phyloP scores from a whole-genome alignment of 2,888 invertebrate species.

The Copidosoma aretas region DNA sequence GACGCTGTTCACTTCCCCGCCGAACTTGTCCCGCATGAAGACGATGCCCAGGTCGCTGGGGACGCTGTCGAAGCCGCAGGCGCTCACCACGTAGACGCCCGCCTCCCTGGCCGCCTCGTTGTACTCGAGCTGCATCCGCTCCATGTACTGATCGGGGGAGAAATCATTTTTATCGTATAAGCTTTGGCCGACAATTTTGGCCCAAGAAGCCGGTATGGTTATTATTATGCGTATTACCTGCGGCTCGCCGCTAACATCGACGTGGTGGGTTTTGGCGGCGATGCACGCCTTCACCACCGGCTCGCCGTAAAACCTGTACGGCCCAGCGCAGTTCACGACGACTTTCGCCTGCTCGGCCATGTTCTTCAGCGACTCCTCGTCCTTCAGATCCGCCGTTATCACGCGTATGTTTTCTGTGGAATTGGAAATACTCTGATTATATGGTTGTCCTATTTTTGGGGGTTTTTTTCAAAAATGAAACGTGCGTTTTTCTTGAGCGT shows the following conservation, averaged over 20 bases:
- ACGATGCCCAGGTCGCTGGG: conserved; percentile 86
- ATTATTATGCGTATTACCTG: conserved; percentile 64
- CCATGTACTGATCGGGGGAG: conserved; percentile 78
- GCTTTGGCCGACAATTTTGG: too few relatives aligned
- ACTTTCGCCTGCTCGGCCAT: conserved; percentile 85
- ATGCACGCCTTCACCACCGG: conserved; percentile 87
- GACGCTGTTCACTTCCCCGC: conserved; percentile 77
- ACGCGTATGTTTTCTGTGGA: conserved; percentile 70
- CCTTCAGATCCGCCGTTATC: conserved; percentile 79
- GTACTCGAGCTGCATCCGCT: conserved; percentile 84
- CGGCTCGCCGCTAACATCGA: conserved; percentile 94
- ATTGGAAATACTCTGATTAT: neutral
- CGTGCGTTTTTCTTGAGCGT: too few relatives aligned
- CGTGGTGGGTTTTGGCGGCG: conserved; percentile 80
- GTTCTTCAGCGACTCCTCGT: conserved; percentile 74
- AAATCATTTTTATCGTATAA: too few relatives aligned
- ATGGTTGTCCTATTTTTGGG: too few relatives aligned
- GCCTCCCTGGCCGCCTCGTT: conserved; percentile 76
- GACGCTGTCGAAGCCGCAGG: conserved; percentile 93
- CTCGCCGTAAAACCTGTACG: conserved; percentile 87
- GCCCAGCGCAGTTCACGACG: conserved; percentile 92
- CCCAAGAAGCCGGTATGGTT: too few relatives aligned
- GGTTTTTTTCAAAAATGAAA: too few relatives aligned
- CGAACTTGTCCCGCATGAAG: conserved; percentile 79
- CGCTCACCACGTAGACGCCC: conserved; percentile 85